Evolutionary conservation across 53 echinoderm and acorn worm genomes (phyloP).

Genomic region (Astropecten irregularis): DNA sequence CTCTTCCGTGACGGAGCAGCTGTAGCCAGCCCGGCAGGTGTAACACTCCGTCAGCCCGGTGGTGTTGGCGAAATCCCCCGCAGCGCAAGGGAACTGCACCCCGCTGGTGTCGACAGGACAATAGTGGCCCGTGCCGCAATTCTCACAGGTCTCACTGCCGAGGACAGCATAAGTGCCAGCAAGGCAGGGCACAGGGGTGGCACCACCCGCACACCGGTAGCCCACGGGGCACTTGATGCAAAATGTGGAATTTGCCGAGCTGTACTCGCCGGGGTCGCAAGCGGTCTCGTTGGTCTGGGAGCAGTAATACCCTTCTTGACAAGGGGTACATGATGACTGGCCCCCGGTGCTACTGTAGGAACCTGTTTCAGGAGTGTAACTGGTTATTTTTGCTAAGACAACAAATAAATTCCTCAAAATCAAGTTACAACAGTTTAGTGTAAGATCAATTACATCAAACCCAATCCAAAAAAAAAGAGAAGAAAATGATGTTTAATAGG

Average conservation of each 20-base stretch:
- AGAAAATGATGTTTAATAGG: no score
- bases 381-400: constrained; percentile 52
- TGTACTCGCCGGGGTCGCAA: constrained; percentile 77
- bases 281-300: constrained; percentile 55
- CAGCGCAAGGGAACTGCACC: constrained; percentile 58
- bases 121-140: constrained; percentile 73
- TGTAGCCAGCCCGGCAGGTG: constrained; percentile 75
- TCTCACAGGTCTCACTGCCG: constrained; percentile 62
- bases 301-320: constrained; percentile 64
- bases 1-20: constrained; percentile 67
- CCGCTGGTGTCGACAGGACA: constrained; percentile 62
- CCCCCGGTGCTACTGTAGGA: constrained; percentile 15
- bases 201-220: constrained; percentile 66
- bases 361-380: constrained; percentile 59
- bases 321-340: constrained; percentile 38
- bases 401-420: constrained; percentile 1
- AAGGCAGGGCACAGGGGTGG: constrained; percentile 55
- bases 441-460: no score
- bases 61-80: constrained; percentile 60
- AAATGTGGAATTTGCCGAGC: constrained; percentile 60
- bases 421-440: not conserved
- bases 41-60: constrained; percentile 62
- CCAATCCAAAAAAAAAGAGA: no score
- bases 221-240: constrained; percentile 81
- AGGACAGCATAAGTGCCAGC: constrained; percentile 76